phyloP scores from a whole-genome alignment of 2,888 invertebrate genomes.

The Caenorhabditis uteleia region DNA sequence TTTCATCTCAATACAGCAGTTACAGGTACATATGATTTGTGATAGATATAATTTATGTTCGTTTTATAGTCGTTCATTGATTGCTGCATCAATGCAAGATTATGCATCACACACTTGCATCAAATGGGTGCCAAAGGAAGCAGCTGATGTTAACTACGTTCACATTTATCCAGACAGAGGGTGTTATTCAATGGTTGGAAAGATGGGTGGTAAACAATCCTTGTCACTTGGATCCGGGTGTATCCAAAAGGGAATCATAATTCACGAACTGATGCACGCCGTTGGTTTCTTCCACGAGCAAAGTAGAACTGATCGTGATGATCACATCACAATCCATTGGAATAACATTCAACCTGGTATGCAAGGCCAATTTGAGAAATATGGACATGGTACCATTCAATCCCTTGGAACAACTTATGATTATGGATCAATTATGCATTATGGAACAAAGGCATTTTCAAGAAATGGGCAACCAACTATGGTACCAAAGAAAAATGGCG shows the following conservation, averaged over 20 bases:
- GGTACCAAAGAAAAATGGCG: constrained; percentile 59
- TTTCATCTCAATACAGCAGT: constrained; percentile 66
- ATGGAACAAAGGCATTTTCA: constrained; percentile 65
- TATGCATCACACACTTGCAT: constrained; percentile 66
- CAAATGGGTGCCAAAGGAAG: constrained; percentile 65
- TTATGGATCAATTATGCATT: constrained; percentile 68
- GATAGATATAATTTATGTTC: background rate
- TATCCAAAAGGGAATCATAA: constrained; percentile 69
- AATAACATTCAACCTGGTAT: constrained; percentile 67
- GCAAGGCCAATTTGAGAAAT: constrained; percentile 69
- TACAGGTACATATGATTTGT: too few relatives aligned
- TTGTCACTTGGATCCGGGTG: constrained; percentile 67
- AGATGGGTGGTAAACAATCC: constrained; percentile 60
- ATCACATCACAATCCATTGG: constrained; percentile 67
- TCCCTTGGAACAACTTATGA: constrained; percentile 66
- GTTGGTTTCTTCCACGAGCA: constrained; percentile 69
- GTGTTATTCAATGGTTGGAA: constrained; percentile 69
- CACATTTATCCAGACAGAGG: constrained; percentile 68
- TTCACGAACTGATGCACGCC: constrained; percentile 68
- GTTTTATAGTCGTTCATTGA: constrained; percentile 65
- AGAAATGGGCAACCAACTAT: constrained; percentile 68
- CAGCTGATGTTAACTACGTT: constrained; percentile 64
- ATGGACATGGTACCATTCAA: constrained; percentile 65
- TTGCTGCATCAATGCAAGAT: constrained; percentile 68
- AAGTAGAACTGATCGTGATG: constrained; percentile 62